A percentile compares a stretch with the other conserved stretches of the same genome.
phyloP scores from a whole-genome alignment of 2,113 vertebrate species.

The Falcunculus frontatus region DNA sequence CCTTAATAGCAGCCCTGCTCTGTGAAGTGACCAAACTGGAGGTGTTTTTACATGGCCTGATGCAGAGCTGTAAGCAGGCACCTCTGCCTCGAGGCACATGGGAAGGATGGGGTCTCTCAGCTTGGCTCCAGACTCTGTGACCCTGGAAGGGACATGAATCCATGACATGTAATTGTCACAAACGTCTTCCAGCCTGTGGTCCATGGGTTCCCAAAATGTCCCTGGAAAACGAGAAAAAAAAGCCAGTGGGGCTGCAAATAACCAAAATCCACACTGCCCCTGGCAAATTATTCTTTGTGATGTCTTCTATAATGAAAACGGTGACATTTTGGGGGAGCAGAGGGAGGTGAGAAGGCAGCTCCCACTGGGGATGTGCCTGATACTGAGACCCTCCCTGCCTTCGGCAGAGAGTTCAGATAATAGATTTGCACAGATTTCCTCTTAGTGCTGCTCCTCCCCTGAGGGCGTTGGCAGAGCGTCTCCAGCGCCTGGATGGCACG shows the following conservation, averaged over 20 bases:
- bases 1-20: neutral
- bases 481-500: neutral
- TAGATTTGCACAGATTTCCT: slow-evolving; percentile 50
- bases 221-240: neutral
- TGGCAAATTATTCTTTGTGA: neutral
- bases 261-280: neutral
- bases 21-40: neutral
- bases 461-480: slow-evolving; percentile 20
- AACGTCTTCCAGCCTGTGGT: neutral
- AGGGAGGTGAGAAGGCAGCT: neutral
- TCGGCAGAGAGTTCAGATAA: neutral
- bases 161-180: neutral
- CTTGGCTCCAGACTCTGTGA: neutral
- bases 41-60: neutral
- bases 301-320: neutral
- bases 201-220: neutral
- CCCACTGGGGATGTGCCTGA: neutral
- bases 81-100: neutral
- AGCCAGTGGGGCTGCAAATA: neutral
- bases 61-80: neutral
- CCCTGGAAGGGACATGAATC: neutral
- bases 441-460: slow-evolving; percentile 15
- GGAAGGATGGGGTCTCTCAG: neutral
- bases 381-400: neutral
- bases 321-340: slow-evolving; percentile 4